These are phyloP conservation scores for Drosophila mayaguana DNA, from an alignment of 2,888 invertebrate genomes.

Conservation along the genomic window DNA sequence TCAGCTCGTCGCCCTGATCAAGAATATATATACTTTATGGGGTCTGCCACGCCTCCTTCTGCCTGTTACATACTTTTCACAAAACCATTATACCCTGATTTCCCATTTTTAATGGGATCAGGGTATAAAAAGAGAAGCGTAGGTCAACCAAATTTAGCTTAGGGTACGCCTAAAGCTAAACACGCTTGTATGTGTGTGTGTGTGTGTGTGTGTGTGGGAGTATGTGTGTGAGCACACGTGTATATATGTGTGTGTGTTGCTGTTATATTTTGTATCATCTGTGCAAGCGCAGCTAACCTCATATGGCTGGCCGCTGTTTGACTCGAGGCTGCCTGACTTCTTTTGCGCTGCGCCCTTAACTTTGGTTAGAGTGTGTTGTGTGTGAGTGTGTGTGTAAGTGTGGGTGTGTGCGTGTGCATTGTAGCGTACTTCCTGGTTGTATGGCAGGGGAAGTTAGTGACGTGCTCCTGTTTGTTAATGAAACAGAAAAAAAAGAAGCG, in stretches of 20 bases:
- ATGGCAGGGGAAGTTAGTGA: constrained; percentile 35
- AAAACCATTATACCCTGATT: too few species aligned
- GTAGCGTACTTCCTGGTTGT: constrained; percentile 74
- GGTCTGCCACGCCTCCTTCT: too few species aligned
- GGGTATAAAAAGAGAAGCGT: too few species aligned
- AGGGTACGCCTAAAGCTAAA: constrained; percentile 25
- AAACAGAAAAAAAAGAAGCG: constrained; percentile 28
- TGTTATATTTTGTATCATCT: constrained; percentile 6
- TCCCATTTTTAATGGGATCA: too few species aligned
- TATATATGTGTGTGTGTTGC: neutral
- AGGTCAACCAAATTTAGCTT: constrained; percentile 46
- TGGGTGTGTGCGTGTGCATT: constrained; percentile 54
- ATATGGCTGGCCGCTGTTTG: constrained; percentile 39
- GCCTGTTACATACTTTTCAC: too few species aligned
- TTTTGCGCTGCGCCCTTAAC: constrained; percentile 14
- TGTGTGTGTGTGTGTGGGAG: neutral
- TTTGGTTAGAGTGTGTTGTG: constrained; percentile 42
- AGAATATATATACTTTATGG: too few species aligned
- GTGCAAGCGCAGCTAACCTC: constrained; percentile 48
- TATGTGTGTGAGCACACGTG: neutral
- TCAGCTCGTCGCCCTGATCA: too few species aligned
- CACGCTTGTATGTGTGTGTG: constrained; percentile 8
- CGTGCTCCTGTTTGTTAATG: constrained; percentile 66
- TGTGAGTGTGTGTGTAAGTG: constrained; percentile 57
- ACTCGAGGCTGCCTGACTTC: constrained; percentile 38